Percentiles rank a stretch among this genome's conserved stretches.
Evolutionary conservation across 2,888 invertebrate genomes (phyloP).

Genomic region (Galerucella nymphaeae): DNA sequence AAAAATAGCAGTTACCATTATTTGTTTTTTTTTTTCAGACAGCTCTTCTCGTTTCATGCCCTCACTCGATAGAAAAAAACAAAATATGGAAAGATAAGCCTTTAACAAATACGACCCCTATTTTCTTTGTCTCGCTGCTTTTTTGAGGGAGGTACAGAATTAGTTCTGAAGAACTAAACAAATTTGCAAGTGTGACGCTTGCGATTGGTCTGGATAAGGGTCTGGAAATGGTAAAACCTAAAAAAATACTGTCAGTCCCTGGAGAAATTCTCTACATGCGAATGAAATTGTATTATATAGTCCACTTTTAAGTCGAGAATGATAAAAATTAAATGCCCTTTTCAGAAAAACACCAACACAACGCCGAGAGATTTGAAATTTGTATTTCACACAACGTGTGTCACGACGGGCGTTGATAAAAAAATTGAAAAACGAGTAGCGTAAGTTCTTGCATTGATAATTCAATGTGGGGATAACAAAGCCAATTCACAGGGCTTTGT

Average conservation of each 20-base stretch:
- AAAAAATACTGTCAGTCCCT: constrained; percentile 21
- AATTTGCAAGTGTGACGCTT: constrained; percentile 22
- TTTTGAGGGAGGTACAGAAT: constrained; percentile 27
- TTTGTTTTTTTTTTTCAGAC: constrained; percentile 11
- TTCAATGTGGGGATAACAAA: too few relatives aligned
- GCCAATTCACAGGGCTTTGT: too few relatives aligned
- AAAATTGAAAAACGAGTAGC: too few relatives aligned
- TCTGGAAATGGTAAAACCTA: constrained; percentile 17
- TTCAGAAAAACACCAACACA: not conserved
- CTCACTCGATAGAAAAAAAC: constrained; percentile 37
- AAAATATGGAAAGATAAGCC: constrained; percentile 47
- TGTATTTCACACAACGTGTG: too few relatives aligned
- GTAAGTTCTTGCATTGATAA: too few relatives aligned
- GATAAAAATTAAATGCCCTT: not conserved
- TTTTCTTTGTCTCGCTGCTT: constrained; percentile 35
- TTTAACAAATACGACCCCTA: constrained; percentile 45
- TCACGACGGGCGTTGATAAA: too few relatives aligned
- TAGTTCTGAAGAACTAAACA: constrained; percentile 37
- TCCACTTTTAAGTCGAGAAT: not conserved
- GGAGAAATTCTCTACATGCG: constrained; percentile 17
- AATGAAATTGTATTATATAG: constrained; percentile 11
- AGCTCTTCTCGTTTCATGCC: constrained; percentile 35
- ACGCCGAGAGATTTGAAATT: too few relatives aligned
- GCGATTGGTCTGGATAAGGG: constrained; percentile 25
- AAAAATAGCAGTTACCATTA: constrained; percentile 23